Base-by-base conservation (phyloP, 2,888 invertebrate genomes). In the Tethea ocularis region DNA sequence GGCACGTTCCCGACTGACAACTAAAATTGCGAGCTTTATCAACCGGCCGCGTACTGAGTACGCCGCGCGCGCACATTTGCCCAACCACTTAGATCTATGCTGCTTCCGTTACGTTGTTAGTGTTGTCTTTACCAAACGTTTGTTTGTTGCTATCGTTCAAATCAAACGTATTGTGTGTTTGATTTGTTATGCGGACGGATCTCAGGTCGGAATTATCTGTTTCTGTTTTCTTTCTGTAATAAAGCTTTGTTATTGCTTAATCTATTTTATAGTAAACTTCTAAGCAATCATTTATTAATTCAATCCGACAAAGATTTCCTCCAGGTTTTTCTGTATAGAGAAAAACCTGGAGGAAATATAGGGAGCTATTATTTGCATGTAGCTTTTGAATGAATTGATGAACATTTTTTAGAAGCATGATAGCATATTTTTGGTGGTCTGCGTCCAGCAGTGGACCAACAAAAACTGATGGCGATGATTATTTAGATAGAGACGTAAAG, bases 21-120 rank as follows among this genome's bases (percentile, higher is more conserved):
- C 66, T 74, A 77, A 86, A 88, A 86, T 87, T 79, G 86, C 88
- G 89, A 90, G 89, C 89, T 89, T 89, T 89, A 89, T 89, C 89
- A 86, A 64, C 71, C 66, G 61, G 58, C 60, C 69, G 58, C 69
- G 58, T 53, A 29, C 46, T 20, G 46, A 54, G 22, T 22, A 33
- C 33, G 82, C 85, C 38, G 86, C 87, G 78, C 84, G 86, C 88
- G 86, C 85, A 83, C 81, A 80, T 80, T 80, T 80, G 74, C 83
- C 71, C 80, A 74, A 75, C 86, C 86, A 88, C 88, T 88, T 88
- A 87, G 85, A 88, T 86, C 83, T 80, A 74, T 80, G 77, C 77
- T 83, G 86, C 89, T 89, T 89, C 89, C 90, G 91, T 85, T 89
- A 84, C 86, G 78, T 78, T 86, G 79, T 85, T 81, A 80, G 78